These are phyloP conservation scores for Dasysyrphus albostriatus DNA, from an alignment of 2,888 invertebrate genomes.

Conservation along the genomic window DNA sequence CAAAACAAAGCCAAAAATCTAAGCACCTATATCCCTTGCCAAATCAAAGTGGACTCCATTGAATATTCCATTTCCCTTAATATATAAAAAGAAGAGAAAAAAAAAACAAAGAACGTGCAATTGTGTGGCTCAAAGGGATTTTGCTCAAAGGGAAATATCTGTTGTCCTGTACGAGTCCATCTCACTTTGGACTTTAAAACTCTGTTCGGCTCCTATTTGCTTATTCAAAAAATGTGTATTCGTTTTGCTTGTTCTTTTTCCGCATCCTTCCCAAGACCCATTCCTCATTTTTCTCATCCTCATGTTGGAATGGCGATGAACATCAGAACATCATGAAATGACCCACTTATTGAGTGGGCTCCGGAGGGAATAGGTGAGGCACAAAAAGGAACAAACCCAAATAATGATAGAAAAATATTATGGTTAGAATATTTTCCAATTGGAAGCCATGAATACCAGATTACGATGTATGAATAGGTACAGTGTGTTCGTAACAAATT, in stretches of 20 bases:
- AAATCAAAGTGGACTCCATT: conserved; percentile 60
- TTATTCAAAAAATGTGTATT: conserved; percentile 42
- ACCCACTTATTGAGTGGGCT: conserved; percentile 60
- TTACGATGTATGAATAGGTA: conserved; percentile 52
- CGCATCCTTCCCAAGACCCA: neutral
- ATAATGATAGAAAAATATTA: conserved; percentile 54
- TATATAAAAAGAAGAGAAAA: conserved; percentile 1
- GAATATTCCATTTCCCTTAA: conserved; percentile 46
- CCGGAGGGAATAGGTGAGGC: neutral
- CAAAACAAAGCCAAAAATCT: conserved; percentile 53
- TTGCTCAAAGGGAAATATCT: conserved; percentile 45
- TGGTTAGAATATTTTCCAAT: conserved; percentile 50
- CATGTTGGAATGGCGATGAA: conserved; percentile 15
- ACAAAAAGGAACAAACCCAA: conserved; percentile 43
- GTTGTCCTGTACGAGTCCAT: conserved; percentile 51
- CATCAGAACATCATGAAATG: conserved; percentile 49
- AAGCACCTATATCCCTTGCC: conserved; percentile 57
- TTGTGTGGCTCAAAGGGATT: conserved; percentile 57
- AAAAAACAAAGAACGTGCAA: conserved; percentile 32
- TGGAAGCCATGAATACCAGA: conserved; percentile 68
- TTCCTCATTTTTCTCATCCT: too few species aligned
- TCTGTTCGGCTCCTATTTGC: conserved; percentile 36
- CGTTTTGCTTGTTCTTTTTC: conserved; percentile 2
- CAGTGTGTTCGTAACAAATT: conserved; percentile 60
- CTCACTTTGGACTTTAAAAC: conserved; percentile 3